Evolutionary conservation across 1,140 invertebrate genomes (phyloP), one percentile per base, ranked within the genome.

Genomic region (Cyrtorhinus lividipennis): DNA sequence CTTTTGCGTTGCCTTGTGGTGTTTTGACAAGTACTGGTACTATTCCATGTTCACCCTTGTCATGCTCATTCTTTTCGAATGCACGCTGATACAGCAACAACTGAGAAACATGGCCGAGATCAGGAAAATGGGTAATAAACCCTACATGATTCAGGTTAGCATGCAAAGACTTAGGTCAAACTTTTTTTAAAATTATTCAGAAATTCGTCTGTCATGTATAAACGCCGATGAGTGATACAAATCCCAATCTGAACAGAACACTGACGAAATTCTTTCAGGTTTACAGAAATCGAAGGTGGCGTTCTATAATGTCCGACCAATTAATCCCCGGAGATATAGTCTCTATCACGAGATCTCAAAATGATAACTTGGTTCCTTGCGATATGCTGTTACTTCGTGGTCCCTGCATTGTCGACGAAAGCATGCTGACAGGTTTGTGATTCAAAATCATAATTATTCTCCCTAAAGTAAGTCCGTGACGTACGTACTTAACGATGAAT

Each of bases 61-160:
- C 56, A 98, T 99, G 96, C 80, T 99, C 38, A 83, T 99, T 23
- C 85, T 94, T 67, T 99, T 99, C 75, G 97, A 99, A 73, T 97
- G 92, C 66, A 98, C 95, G 3, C 80, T 99, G 25, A 96, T 99
- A 0, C 94, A 98, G 70, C 96, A 99, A 71, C 97, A 99, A 72
- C 71, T 99, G 3, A 78, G 90, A 67, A 99, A 99, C 73, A 96
- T 99, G 92, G 85, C 92, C n/a, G 95, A 98, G 77, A 98, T 99
- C 67, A 80, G 95, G n/a, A 95, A 97, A 77, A 99, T 99, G 96
- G 96, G 95, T 18, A 98, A 95, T 68, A 95, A 95, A 75, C 92
- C 95, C 0, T 96, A 95, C 72, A 80, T 83, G 63, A 88, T 98
- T 66, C 85, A 84, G 76, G 84, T 86, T 13, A n/a, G n/a, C n/a